Conservation (phyloP, 2,113 vertebrate genomes). For the Corythaixoides concolor region DNA sequence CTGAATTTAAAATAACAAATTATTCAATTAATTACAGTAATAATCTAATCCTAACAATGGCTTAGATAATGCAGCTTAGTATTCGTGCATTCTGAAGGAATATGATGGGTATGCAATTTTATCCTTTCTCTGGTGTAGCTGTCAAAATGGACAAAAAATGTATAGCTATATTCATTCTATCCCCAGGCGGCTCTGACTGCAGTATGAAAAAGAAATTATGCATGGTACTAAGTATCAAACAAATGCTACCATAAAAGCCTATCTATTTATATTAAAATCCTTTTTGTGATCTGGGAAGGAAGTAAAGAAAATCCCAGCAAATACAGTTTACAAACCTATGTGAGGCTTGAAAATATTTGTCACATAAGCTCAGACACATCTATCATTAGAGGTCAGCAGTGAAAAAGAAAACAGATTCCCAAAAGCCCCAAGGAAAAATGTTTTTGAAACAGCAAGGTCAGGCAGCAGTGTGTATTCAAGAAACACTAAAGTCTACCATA, state of each 20-base stretch:
- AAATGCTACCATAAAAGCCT: conserved; percentile 26
- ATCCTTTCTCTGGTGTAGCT: background rate
- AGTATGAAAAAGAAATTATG: background rate
- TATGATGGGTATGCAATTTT: background rate
- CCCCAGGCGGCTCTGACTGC: background rate
- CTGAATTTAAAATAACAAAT: background rate
- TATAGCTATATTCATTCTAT: background rate
- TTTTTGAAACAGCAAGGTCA: conserved; percentile 52
- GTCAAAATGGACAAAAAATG: conserved; percentile 21
- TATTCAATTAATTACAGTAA: background rate
- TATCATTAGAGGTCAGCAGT: conserved; percentile 44
- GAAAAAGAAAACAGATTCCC: conserved; percentile 47
- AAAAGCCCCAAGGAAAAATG: conserved; percentile 30
- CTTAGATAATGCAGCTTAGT: background rate
- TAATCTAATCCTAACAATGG: background rate
- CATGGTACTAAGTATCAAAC: conserved; percentile 40
- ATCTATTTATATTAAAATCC: conserved; percentile 38
- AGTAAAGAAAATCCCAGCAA: conserved; percentile 22
- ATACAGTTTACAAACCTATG: background rate
- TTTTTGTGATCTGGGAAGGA: background rate
- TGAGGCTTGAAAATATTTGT: conserved; percentile 30
- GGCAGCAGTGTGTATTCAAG: background rate
- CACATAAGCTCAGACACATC: conserved; percentile 19
- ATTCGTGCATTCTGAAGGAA: background rate
- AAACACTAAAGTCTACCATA: background rate